A percentile compares a stretch with the other conserved stretches of the same genome.
These are phyloP conservation scores for Yponomeuta evonymella DNA, from an alignment of 2,888 invertebrate species.

Conservation along the genomic window DNA sequence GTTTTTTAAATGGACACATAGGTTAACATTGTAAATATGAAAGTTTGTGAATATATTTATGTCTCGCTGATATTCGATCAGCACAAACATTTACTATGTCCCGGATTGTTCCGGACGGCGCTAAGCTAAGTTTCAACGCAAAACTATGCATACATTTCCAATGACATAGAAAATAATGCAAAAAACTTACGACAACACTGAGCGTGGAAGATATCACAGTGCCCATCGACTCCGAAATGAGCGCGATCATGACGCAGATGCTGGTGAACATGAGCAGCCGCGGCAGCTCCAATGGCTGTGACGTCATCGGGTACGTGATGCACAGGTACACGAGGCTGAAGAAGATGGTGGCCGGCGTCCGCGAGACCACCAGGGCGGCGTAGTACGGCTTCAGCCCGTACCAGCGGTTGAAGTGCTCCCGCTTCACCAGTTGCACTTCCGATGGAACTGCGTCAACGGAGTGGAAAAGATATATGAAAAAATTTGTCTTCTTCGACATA, in stretches of 20 bases:
- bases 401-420: conserved; percentile 92
- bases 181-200: conserved; percentile 82
- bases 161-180: too few species aligned
- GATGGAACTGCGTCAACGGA: conserved; percentile 79
- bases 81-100: not conserved
- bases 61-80: too few species aligned
- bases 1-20: not conserved
- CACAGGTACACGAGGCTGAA: conserved; percentile 80
- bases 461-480: conserved; percentile 8
- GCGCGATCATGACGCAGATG: conserved; percentile 81
- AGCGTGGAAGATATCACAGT: conserved; percentile 84
- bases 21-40: too few species aligned
- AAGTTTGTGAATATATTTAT: conserved; percentile 17
- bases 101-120: not conserved
- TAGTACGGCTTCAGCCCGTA: conserved; percentile 88
- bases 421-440: conserved; percentile 84
- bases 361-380: conserved; percentile 82
- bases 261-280: conserved; percentile 82
- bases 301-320: conserved; percentile 84
- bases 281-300: conserved; percentile 83
- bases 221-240: conserved; percentile 88
- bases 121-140: too few species aligned
- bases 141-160: too few species aligned
- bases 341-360: conserved; percentile 82
- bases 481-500: too few species aligned